A percentile compares a stretch with the other conserved stretches of the same genome.
These are phyloP conservation scores for Cyphomyrus plagiostoma DNA, from an alignment of 2,113 vertebrate genomes.

Conservation along the genomic window DNA sequence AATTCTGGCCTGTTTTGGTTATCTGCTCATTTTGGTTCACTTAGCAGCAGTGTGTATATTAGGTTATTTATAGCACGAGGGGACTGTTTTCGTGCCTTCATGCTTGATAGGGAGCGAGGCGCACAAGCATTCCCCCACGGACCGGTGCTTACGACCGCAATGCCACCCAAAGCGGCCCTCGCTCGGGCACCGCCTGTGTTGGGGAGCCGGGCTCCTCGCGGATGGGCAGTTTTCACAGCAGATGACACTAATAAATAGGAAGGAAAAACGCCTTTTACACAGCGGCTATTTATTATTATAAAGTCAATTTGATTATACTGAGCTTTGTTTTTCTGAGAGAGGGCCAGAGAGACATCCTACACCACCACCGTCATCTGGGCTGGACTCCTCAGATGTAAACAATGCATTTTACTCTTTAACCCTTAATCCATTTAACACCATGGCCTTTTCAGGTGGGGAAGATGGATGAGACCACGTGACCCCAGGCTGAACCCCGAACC, in stretches of 20 bases:
- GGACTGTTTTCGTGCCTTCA: neutral
- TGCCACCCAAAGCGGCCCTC: neutral
- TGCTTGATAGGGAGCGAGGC: neutral
- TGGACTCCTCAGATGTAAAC: slow-evolving; percentile 6
- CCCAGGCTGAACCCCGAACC: neutral
- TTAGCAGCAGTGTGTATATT: neutral
- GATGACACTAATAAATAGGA: slow-evolving; percentile 17
- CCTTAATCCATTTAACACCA: neutral
- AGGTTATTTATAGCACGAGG: slow-evolving; percentile 2
- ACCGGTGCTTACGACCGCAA: neutral
- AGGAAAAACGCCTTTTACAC: neutral
- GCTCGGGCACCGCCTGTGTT: neutral
- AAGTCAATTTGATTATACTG: slow-evolving; percentile 7
- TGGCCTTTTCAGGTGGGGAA: neutral
- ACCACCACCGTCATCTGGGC: neutral
- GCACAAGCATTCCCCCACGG: neutral
- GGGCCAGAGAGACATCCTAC: neutral
- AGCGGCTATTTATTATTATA: slow-evolving; percentile 10
- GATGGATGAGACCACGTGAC: neutral
- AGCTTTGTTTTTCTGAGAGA: neutral
- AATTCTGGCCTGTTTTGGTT: neutral
- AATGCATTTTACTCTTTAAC: neutral
- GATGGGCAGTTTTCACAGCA: neutral
- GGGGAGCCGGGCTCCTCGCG: neutral
- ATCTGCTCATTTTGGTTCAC: neutral